Evolutionary conservation across 2,888 invertebrate genomes (phyloP).

Genomic region (Anodontia alba): DNA sequence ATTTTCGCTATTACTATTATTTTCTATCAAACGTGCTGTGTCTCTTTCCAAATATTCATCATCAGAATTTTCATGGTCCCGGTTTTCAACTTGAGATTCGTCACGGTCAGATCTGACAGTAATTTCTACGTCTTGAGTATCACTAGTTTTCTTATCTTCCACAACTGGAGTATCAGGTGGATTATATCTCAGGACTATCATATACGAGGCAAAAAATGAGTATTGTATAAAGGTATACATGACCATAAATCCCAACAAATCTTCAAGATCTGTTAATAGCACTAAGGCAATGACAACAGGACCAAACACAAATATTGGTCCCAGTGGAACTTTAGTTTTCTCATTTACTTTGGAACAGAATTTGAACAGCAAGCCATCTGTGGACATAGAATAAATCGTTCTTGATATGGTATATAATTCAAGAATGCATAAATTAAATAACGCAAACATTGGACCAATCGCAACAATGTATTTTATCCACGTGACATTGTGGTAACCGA

Average conservation of each 20-base stretch:
- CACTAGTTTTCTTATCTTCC: neutral
- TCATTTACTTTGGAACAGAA: conserved; percentile 89
- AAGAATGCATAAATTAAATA: conserved; percentile 87
- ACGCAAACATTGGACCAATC: conserved; percentile 78
- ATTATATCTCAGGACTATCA: conserved; percentile 93
- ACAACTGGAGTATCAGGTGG: neutral
- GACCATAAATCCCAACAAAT: conserved; percentile 96
- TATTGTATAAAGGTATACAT: conserved; percentile 87
- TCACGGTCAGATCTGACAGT: neutral
- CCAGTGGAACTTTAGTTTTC: conserved; percentile 88
- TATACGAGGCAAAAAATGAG: conserved; percentile 94
- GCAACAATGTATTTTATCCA: conserved; percentile 80
- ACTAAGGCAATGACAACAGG: conserved; percentile 88
- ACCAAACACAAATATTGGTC: conserved; percentile 77
- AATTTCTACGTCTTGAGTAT: conserved; percentile 25
- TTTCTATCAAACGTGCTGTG: neutral
- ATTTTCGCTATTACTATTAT: neutral
- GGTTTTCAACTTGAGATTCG: neutral
- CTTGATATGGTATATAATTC: conserved; percentile 94
- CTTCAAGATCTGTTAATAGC: conserved; percentile 93
- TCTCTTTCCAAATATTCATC: neutral
- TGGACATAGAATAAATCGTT: conserved; percentile 95
- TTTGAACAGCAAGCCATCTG: conserved; percentile 93
- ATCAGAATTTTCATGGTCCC: neutral
- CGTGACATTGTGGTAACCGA: conserved; percentile 68